Conservation (phyloP, 2,797 vertebrate genomes). For the Xiphophorus birchmanni region DNA sequence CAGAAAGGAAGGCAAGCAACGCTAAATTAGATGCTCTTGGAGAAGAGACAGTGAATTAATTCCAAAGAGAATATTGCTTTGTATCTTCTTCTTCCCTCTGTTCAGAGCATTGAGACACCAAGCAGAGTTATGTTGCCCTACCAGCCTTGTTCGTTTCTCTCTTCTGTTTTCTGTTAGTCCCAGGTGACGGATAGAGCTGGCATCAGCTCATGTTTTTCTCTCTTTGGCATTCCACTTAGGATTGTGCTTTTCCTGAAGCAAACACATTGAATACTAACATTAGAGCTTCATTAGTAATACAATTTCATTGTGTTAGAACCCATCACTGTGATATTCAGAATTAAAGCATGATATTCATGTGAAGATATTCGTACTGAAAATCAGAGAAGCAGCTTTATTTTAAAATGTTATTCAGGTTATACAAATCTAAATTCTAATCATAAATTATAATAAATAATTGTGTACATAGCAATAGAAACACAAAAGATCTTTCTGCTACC, state of each 20-base stretch:
- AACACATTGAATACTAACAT: conserved; percentile 23
- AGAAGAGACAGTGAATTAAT: conserved; percentile 78
- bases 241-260: conserved; percentile 28
- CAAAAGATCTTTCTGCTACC: conserved; percentile 5
- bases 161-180: conserved; percentile 49
- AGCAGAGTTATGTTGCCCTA: conserved; percentile 65
- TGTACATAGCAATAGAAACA: conserved; percentile 5
- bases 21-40: conserved; percentile 78
- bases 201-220: conserved; percentile 25
- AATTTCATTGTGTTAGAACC: conserved; percentile 27
- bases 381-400: conserved; percentile 15
- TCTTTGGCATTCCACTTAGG: conserved; percentile 45
- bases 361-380: conserved; percentile 14
- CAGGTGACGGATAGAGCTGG: conserved; percentile 49
- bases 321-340: conserved; percentile 24
- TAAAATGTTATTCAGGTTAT: background rate
- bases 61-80: conserved; percentile 82
- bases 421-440: conserved; percentile 3
- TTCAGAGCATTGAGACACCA: conserved; percentile 59
- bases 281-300: conserved; percentile 22
- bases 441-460: background rate
- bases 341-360: conserved; percentile 18
- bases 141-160: conserved; percentile 63
- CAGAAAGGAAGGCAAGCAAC: conserved; percentile 65
- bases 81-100: conserved; percentile 60